Conservation (phyloP, 2,797 vertebrate species). For the Gadopsis bispinosus region DNA sequence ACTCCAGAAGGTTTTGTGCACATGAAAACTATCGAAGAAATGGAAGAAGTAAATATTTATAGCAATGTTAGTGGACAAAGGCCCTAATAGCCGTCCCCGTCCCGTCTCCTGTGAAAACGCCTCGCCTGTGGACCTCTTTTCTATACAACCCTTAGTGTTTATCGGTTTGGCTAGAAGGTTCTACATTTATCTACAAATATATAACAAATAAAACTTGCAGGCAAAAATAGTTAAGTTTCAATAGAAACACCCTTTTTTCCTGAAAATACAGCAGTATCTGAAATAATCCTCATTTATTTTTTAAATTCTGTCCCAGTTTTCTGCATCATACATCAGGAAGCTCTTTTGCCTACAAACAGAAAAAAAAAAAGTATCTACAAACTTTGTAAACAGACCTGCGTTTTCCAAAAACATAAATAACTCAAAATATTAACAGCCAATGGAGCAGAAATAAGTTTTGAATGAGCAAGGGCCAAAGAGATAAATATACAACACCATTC, state of each 20-base stretch:
- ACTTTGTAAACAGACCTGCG: slow-evolving; percentile 99
- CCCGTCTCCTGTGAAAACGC: slow-evolving; percentile 67
- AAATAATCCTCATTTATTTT: slow-evolving; percentile 89
- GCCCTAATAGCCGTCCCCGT: slow-evolving; percentile 79
- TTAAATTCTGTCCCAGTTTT: slow-evolving; percentile 83
- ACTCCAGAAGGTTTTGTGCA: slow-evolving; percentile 88
- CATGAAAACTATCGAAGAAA: slow-evolving; percentile 90
- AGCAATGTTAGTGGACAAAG: slow-evolving; percentile 95
- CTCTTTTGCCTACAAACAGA: slow-evolving; percentile 97
- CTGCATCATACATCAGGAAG: slow-evolving; percentile 96
- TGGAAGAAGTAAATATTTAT: slow-evolving; percentile 95
- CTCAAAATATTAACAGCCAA: slow-evolving; percentile 99
- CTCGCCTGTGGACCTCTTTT: slow-evolving; percentile 88
- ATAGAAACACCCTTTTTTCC: slow-evolving; percentile 99
- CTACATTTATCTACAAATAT: slow-evolving; percentile 99
- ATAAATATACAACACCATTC: slow-evolving; percentile 88
- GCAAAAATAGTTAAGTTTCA: slow-evolving; percentile 99
- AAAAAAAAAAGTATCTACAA: slow-evolving; percentile 99
- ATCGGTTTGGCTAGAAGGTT: slow-evolving; percentile 99
- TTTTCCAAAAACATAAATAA: slow-evolving; percentile 99
- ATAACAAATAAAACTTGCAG: slow-evolving; percentile 99
- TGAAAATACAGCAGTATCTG: slow-evolving; percentile 99
- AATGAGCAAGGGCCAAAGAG: slow-evolving; percentile 92
- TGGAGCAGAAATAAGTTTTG: slow-evolving; percentile 95
- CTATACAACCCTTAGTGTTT: slow-evolving; percentile 98